Evolutionary conservation across 37 sponge, comb jelly and placozoan genomes (phyloP), one percentile per base, ranked within the genome.

Genomic region (Amphimedon queenslandica): DNA sequence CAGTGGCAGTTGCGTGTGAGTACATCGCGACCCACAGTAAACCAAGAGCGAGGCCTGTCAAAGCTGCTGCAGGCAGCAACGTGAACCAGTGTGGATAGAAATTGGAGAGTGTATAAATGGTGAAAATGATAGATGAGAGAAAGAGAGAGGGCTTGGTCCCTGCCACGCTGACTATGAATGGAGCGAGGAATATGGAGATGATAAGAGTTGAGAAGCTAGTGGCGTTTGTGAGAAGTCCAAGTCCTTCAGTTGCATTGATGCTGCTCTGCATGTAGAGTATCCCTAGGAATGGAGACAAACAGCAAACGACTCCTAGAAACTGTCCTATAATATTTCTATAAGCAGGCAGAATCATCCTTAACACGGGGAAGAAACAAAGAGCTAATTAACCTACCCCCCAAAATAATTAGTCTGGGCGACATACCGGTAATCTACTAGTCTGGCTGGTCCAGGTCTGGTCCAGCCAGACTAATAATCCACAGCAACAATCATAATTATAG

Each of bases 31-130:
- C 68, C 73, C 76, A 89, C 1, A 84, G 43, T 23, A 77, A 86
- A 1, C 72, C 85, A 10, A 63, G 72, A 0, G 77, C 77, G 37
- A 82, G 29, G 23, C 90, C 90, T 3, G 76, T 18, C 27, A 89
- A 47, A 28, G 73, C 23, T 0, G 79, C 77, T 8, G 66, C 67
- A 24, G 90, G 90, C 16, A 89, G 39, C 23, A 89, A 81, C 3
- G 86, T 80, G 77, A 77, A 89, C 85, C 77, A 80, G 47, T 42
- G 40, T 1, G 90, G 85, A 57, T 89, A 84, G 77, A 56, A 89
- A 61, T 89, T 80, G 53, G 81, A 21, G 3, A 41, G 38, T 0
- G 73, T 64, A 63, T 73, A 89, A 57, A 75, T 2, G 36, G 67
- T 47, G 38, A 64, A 61, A n/a, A 70, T 57, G 20, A 74, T 34